Evolutionary conservation across 2,888 invertebrate species (phyloP).

Genomic region (Tetragonisca angustula): DNA sequence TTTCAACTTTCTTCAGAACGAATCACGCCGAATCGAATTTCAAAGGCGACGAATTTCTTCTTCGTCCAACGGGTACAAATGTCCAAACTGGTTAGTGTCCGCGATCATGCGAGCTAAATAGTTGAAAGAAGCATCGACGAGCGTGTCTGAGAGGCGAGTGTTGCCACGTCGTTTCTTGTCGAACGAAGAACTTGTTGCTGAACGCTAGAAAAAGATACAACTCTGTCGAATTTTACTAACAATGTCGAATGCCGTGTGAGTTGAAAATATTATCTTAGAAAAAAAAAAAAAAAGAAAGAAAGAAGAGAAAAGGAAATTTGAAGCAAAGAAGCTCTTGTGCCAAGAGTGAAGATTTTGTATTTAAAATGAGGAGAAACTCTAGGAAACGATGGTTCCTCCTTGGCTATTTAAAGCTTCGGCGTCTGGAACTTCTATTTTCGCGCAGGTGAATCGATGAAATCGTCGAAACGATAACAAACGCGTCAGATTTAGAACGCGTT

Average conservation of each 20-base stretch:
- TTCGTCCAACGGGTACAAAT: constrained; percentile 31
- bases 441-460: background rate
- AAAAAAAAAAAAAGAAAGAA: background rate
- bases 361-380: background rate
- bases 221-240: background rate
- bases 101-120: constrained; percentile 3
- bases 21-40: background rate
- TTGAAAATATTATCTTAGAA: background rate
- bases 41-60: background rate
- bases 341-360: background rate
- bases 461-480: constrained; percentile 27
- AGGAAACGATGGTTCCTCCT: constrained; percentile 12
- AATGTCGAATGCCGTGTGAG: background rate
- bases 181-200: no score
- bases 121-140: constrained; percentile 17
- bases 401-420: constrained; percentile 27
- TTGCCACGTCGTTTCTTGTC: background rate
- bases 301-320: no score
- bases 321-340: no score
- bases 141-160: background rate
- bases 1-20: background rate
- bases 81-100: constrained; percentile 5
- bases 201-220: no score
- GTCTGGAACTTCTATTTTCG: constrained; percentile 30
- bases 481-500: background rate